Evolutionary conservation across 2,113 vertebrate genomes (phyloP), one percentile per base, ranked within the genome.

Genomic region (Clinocottus analis): DNA sequence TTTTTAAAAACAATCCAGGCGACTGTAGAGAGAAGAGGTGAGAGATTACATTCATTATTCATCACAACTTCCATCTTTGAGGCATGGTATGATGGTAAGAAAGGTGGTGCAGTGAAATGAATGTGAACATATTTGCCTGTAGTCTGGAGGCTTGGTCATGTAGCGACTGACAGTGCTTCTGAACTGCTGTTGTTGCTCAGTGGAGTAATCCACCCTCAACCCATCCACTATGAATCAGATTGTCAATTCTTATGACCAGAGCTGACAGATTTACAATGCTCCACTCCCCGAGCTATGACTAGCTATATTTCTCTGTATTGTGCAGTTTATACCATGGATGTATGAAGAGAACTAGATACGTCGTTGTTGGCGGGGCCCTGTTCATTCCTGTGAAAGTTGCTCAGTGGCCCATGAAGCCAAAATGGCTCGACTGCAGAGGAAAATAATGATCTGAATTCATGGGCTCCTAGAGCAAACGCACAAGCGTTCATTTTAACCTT

Each of bases 21-120:
- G 3, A 33, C 33, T 67, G 17, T 27, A 51, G 12, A 55, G 29
- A 64, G 59, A 55, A n/a, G 17, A 25, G 43, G 27, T 53, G 60
- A 75, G 19, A 27, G 13, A 60, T 27, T 8, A 27, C 23, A 39
- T 77, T 58, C 8, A 84, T 74, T 81, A 67, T 72, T 75, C 25
- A 69, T 47, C 2, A 55, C 33, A 33, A n/a, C 39, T 25, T 63
- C n/a, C 7, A 47, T 53, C 16, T 33, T 33, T 47, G 17, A 71
- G 16, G 6, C 6, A 10, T 5, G 0, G 56, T 51, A 13, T 47
- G 7, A 33, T 29, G 8, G 19, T 13, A 49, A 43, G 5, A 39
- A 60, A 33, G 35, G 35, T 55, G 33, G 9, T 31, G 23, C 19
- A 29, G 5, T n/a, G 23, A 31, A 75, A 75, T 29, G 3, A n/a